Evolutionary conservation across 1,140 invertebrate genomes (phyloP).

Genomic region (Danaus plexippus): DNA sequence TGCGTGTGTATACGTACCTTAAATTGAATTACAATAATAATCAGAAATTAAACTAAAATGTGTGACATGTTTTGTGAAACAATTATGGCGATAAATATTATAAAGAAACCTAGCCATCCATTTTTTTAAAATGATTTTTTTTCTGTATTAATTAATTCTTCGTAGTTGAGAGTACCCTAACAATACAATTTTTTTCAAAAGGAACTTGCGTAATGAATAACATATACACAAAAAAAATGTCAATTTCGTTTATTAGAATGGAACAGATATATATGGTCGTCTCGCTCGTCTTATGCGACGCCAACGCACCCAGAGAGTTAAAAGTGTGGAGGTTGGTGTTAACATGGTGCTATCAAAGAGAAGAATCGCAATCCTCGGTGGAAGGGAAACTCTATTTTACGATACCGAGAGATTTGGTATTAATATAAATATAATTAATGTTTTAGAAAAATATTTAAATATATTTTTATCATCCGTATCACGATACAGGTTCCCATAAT

Average conservation of each 20-base stretch:
- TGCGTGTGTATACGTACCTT: too few relatives aligned
- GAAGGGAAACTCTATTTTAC: conserved; percentile 79
- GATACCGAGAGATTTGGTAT: conserved; percentile 79
- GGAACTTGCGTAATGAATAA: too few relatives aligned
- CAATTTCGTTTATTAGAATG: conserved; percentile 68
- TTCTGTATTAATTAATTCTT: too few relatives aligned
- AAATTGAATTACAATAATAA: too few relatives aligned
- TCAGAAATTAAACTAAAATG: too few relatives aligned
- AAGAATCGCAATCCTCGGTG: conserved; percentile 76
- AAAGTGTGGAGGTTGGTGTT: conserved; percentile 78
- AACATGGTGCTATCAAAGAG: conserved; percentile 70
- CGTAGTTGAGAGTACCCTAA: too few relatives aligned
- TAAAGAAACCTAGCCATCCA: too few relatives aligned
- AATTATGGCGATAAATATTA: too few relatives aligned
- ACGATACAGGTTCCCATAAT: conserved; percentile 72
- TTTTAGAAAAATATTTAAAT: neutral
- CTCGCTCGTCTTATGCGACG: conserved; percentile 76
- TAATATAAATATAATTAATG: neutral
- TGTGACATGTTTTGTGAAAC: too few relatives aligned
- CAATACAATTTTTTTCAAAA: too few relatives aligned
- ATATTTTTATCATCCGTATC: conserved; percentile 1
- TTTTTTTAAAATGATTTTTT: too few relatives aligned
- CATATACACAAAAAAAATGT: neutral
- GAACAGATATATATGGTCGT: conserved; percentile 79
- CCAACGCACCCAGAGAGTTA: conserved; percentile 72